Evolutionary conservation across 2,888 invertebrate genomes (phyloP), one percentile per base, ranked within the genome.

Genomic region (Petrolisthes cinctipes): DNA sequence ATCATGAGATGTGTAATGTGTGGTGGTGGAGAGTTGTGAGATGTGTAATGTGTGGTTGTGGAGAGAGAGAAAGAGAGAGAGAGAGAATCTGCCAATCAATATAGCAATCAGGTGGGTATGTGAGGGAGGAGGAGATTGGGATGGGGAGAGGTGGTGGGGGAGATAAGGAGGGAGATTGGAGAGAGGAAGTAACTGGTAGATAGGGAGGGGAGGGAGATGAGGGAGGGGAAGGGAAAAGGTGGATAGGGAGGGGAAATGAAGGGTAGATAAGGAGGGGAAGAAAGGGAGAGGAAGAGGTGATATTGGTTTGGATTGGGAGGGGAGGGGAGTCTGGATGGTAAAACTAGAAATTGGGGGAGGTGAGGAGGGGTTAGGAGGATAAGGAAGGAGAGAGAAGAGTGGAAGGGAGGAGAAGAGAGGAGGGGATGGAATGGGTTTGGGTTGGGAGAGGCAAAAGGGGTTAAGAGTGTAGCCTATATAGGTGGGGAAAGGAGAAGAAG

Each of bases 161-260:
- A 17, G 78, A 14, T 7, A 5, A 51, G 37, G 6, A 14, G 5
- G 37, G 4, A 11, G 17, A 17, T 78, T 78, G 51, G 6, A 4
- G n/a, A 37, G 37, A 11, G 61, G 61, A 17, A 61, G 11, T 11
- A 17, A 61, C 11, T 61, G 61, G 61, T 11, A 11, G 61, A 76
- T 56, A 2, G 17, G n/a, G 61, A 51, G 78, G 71, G 14, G 23
- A 56, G 1, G 73, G 80, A 2, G 86, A 81, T 81, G 57, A 66
- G 14, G 54, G 20, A 11, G 57, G 81, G 51, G 81, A 81, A 75
- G 37, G 37, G 56, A 80, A 82, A 57, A 85, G 82, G 17, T 82
- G 37, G 17, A 80, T 56, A 88, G 84, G 73, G 85, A 88, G 57
- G 61, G 14, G 84, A 75, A 17, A 81, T 17, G 66, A 71, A 51